Evolutionary conservation across 2,888 invertebrate genomes (phyloP).

Genomic region (Pilophorus perplexus): DNA sequence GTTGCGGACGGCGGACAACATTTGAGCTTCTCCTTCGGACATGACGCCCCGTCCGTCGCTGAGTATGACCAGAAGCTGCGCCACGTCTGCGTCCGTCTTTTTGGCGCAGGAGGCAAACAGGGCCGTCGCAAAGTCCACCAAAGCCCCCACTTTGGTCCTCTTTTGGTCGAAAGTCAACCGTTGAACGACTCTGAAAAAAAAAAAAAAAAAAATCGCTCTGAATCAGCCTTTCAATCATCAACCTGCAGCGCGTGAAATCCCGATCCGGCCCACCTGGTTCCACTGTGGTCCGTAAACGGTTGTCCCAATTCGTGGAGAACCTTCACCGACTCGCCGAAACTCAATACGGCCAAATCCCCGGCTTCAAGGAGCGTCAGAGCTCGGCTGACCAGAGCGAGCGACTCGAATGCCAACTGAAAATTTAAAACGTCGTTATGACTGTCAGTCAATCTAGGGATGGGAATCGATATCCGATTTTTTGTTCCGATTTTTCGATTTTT

Average conservation of each 20-base stretch:
- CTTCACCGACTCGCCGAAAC: slow-evolving; percentile 81
- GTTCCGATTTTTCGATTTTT: too few species aligned
- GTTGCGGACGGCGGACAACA: slow-evolving; percentile 73
- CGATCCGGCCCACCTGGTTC: slow-evolving; percentile 67
- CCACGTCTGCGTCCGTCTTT: slow-evolving; percentile 51
- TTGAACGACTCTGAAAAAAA: slow-evolving; percentile 59
- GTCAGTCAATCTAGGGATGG: too few species aligned
- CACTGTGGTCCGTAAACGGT: slow-evolving; percentile 82
- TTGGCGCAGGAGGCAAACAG: slow-evolving; percentile 55
- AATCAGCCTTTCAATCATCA: too few species aligned
- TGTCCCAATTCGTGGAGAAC: slow-evolving; percentile 86
- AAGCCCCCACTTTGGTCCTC: slow-evolving; percentile 79
- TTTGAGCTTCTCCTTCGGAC: slow-evolving; percentile 76
- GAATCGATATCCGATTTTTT: too few species aligned
- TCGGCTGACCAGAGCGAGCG: slow-evolving; percentile 82
- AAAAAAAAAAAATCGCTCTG: too few species aligned
- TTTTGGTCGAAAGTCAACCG: slow-evolving; percentile 84
- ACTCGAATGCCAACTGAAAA: slow-evolving; percentile 78
- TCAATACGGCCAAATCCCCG: slow-evolving; percentile 74
- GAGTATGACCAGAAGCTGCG: slow-evolving; percentile 85
- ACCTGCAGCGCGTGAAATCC: too few species aligned
- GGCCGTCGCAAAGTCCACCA: slow-evolving; percentile 75
- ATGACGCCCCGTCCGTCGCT: slow-evolving; percentile 94
- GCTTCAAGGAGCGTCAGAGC: slow-evolving; percentile 90
- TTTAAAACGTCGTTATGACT: too few species aligned